Evolutionary conservation across 2,797 vertebrate genomes (phyloP), one percentile per base, ranked within the genome.

Genomic region (Parauchenoglanis punctatus): DNA sequence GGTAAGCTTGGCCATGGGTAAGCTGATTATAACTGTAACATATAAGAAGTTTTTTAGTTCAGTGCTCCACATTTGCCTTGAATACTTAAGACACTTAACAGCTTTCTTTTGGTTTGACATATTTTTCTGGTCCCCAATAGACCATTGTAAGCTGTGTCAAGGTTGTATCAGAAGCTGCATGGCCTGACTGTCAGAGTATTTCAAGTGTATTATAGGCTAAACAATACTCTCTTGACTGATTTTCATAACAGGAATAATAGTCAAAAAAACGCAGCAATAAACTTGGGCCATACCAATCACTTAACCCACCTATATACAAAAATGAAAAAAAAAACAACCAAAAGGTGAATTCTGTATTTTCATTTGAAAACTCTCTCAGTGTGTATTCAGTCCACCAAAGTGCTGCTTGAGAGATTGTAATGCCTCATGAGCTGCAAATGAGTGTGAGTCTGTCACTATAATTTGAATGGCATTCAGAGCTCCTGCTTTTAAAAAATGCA

Each of bases 401-500:
- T 82, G 61, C 40, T 82, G 61, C 59, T 82, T 67, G 10, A 2
- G 59, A 49, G 35, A 52, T 31, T 11, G 61, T 78, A 68, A 52
- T 18, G 12, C 2, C 46, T 63, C 31, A 20, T 18, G 31, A 83
- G 23, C 8, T 87, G 63, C 31, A 18, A 68, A 28, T 61, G 49
- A 25, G 28, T 75, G 49, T 20, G 23, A 78, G 46, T 2, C 59
- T 83, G 15, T 76, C 80, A 35, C 17, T 76, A 40, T 68, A 86
- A 90, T 86, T 89, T 67, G 44, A 86, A 59, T 70, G 46, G 68
- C 86, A 82, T 81, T 86, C 81, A 70, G 52, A 86, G 31, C 61
- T 58, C 4, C 84, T 72, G 81, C 83, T 63, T 86, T 88, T 72
- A 89, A 80, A 83, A 76, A 87, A 82, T n/a, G 67, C 87, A 88